Evolutionary conservation across 2,113 vertebrate genomes (phyloP).

Genomic region (Bos taurus): ARS-UCD2.0 NC_037357.1:27297001-27297500

Average conservation of each 20-base stretch:
- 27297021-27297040: background rate
- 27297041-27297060: background rate
- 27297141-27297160: background rate
- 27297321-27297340: slow-evolving; percentile 9
- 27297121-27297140: background rate
- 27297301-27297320: background rate
- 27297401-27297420: background rate
- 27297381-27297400: background rate
- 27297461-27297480: background rate
- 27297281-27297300: background rate
- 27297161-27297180: background rate
- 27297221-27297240: background rate
- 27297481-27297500: background rate
- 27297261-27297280: background rate
- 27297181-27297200: background rate
- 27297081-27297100: background rate
- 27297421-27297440: background rate
- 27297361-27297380: slow-evolving; percentile 29
- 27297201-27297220: background rate
- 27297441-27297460: background rate
- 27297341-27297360: background rate
- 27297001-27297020: background rate
- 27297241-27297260: background rate
- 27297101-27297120: background rate
- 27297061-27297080: background rate